Conservation (phyloP, 2,797 vertebrate genomes). For the Gambusia yucatana region DNA sequence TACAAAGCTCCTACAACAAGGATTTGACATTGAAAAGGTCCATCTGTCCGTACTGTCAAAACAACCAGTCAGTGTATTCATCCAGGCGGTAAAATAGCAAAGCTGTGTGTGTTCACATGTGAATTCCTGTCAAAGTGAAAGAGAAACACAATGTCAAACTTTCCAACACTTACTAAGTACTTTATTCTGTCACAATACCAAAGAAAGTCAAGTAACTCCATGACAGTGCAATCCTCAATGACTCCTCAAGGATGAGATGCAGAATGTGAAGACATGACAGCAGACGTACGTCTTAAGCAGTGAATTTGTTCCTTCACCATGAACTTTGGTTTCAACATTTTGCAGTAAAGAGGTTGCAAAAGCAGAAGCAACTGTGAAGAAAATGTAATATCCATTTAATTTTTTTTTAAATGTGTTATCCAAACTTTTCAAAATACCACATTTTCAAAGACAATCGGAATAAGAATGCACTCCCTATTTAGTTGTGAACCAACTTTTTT, state of each 20-base stretch:
- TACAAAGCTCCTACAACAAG: slow-evolving; percentile 14
- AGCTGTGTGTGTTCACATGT: slow-evolving; percentile 5
- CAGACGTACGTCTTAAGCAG: background rate
- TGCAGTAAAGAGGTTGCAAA: background rate
- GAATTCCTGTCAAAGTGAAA: slow-evolving; percentile 6
- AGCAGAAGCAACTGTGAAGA: background rate
- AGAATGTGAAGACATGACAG: background rate
- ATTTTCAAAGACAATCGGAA: background rate
- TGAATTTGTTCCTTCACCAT: background rate
- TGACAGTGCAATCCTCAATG: background rate
- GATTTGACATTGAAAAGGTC: slow-evolving; percentile 27
- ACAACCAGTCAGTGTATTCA: slow-evolving; percentile 15
- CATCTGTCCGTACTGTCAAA: slow-evolving; percentile 19
- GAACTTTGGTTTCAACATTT: background rate
- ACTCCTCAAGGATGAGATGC: background rate
- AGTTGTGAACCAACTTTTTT: background rate
- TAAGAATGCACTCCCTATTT: background rate
- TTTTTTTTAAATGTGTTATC: no score
- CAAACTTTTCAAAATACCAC: background rate
- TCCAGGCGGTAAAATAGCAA: slow-evolving; percentile 23
- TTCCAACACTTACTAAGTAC: background rate
- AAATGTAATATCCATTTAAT: background rate
- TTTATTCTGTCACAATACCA: slow-evolving; percentile 4
- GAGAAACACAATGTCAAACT: slow-evolving; percentile 4
- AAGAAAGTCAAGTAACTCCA: background rate